Conservation (phyloP, 2,888 invertebrate species). For the Mechanitis mazaeus region DNA sequence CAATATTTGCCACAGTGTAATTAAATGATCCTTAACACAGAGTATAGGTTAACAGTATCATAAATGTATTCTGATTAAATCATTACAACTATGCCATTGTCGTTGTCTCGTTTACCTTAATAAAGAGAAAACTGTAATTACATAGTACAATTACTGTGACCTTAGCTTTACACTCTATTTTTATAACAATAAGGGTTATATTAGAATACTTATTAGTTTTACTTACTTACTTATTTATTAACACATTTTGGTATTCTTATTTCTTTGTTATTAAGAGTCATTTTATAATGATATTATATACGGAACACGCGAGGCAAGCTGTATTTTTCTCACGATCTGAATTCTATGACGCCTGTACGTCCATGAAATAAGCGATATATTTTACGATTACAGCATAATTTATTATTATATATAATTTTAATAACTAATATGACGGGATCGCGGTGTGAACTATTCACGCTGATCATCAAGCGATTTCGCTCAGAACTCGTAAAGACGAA, state of each 20-base stretch:
- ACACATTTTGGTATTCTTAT: too few relatives aligned
- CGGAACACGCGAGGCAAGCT: neutral
- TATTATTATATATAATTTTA: too few relatives aligned
- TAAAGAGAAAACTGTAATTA: slow-evolving; percentile 20
- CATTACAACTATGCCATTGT: neutral
- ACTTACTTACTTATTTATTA: too few relatives aligned
- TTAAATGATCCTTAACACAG: too few relatives aligned
- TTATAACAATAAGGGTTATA: neutral
- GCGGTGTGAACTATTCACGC: too few relatives aligned
- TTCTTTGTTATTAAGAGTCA: neutral
- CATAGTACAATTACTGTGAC: slow-evolving; percentile 2
- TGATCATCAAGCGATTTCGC: too few relatives aligned
- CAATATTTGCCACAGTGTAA: too few relatives aligned
- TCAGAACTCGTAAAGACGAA: too few relatives aligned
- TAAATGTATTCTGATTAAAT: neutral
- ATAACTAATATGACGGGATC: too few relatives aligned
- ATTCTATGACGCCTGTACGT: slow-evolving; percentile 15
- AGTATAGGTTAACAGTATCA: neutral
- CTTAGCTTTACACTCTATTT: neutral
- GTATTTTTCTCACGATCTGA: slow-evolving; percentile 22
- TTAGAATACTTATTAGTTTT: neutral
- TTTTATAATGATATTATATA: neutral
- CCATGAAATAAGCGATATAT: slow-evolving; percentile 11
- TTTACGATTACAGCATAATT: too few relatives aligned
- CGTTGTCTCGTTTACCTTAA: slow-evolving; percentile 18